Percentiles rank a stretch among this genome's conserved stretches.
Evolutionary conservation across 2,888 invertebrate species (phyloP).

Genomic region (Apodemia mormo): DNA sequence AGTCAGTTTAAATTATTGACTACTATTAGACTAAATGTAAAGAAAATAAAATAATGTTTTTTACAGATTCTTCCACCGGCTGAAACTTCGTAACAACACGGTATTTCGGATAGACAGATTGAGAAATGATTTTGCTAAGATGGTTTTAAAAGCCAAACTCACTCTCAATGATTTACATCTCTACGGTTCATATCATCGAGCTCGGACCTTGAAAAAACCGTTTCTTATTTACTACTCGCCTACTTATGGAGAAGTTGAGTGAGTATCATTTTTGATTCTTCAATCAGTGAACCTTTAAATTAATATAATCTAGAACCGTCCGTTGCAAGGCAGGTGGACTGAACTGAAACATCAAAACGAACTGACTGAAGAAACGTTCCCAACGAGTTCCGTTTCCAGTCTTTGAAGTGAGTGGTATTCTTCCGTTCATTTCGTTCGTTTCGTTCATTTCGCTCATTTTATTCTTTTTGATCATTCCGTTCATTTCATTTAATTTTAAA

Average conservation of each 20-base stretch:
- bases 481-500: too few species aligned
- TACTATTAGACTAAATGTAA: neutral
- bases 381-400: too few species aligned
- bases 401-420: too few species aligned
- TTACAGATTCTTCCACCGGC: neutral
- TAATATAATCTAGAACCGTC: too few species aligned
- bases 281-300: too few species aligned
- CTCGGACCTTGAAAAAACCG: neutral
- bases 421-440: too few species aligned
- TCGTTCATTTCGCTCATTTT: too few species aligned
- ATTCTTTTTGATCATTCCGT: too few species aligned
- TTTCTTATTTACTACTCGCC: neutral
- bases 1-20: too few species aligned
- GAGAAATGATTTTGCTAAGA: neutral
- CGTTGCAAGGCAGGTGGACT: too few species aligned
- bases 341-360: too few species aligned
- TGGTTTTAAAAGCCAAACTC: neutral
- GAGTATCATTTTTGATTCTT: neutral
- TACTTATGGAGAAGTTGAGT: slow-evolving; percentile 4
- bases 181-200: neutral
- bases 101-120: neutral
- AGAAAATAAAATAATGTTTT: neutral
- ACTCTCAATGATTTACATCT: neutral
- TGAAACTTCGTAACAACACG: slow-evolving; percentile 9
- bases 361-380: too few species aligned